phyloP scores from a whole-genome alignment of 1,140 invertebrate species.

The Chelonus insularis region DNA sequence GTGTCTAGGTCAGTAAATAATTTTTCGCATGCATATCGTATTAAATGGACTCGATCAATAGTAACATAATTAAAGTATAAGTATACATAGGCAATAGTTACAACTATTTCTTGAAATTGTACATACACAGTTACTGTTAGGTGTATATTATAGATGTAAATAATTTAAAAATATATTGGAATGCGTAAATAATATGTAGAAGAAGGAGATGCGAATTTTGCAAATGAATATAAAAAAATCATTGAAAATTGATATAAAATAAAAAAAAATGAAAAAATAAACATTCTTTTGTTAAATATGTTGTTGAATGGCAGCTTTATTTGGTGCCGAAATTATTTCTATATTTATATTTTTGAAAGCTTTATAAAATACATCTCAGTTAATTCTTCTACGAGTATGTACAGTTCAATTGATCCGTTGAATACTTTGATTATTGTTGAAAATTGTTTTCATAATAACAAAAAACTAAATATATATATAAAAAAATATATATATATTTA shows the following conservation, averaged over 20 bases:
- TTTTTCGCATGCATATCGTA: conserved; percentile 21
- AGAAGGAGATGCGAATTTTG: no score
- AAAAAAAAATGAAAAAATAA: no score
- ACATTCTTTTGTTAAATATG: no score
- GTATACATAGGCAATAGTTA: neutral
- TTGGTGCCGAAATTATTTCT: no score
- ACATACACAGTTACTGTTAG: neutral
- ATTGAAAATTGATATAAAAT: no score
- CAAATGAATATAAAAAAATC: no score
- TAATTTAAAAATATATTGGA: conserved; percentile 25
- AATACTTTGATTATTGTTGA: neutral
- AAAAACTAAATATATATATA: no score
- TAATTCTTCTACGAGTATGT: neutral
- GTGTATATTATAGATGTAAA: conserved; percentile 43
- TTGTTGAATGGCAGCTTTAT: no score
- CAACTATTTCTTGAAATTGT: neutral
- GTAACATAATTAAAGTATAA: conserved; percentile 4
- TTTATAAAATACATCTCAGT: no score
- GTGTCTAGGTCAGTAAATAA: neutral
- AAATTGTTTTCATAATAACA: conserved; percentile 12
- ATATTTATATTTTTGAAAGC: no score
- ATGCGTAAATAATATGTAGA: no score
- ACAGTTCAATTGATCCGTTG: neutral
- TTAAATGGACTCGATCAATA: conserved; percentile 15
- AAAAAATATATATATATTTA: no score